Base-by-base conservation (phyloP, 2,797 vertebrate species). In the Sus cebifrons region DNA sequence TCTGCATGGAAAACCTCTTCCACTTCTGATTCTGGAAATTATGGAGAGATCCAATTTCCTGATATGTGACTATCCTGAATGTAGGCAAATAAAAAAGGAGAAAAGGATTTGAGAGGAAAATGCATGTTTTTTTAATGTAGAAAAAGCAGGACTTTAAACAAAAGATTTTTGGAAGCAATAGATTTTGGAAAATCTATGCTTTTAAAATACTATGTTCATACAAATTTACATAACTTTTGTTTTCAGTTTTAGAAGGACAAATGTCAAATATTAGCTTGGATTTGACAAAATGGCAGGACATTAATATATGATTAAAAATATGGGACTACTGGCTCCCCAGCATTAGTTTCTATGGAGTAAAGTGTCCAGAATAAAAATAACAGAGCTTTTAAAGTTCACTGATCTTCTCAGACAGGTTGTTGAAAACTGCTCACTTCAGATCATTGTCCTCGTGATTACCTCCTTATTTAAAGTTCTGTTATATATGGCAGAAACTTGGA, bases 211-310 rank as follows among this genome's bases (percentile, higher is more conserved):
- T 86, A 10, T 29, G 0, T 75, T 95, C 23, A 82, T 86, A 16
- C 21, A 79, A 71, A 77, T 83, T 36, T 95, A 60, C 8, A 1
- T 60, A 84, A 65, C 0, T 68, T 92, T 75, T 73, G 15, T 89
- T 96, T 94, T 94, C 21, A 89, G 11, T 89, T 95, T 88, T 89
- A 84, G 40, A 68, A 70, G 87, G 36, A 77, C 21, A 77, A 92
- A 60, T 75, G 44, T 27, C 78, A 74, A 62, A 2, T 82, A 79
- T 78, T 90, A 71, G 11, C 52, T 71, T 93, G 32, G 23, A 44
- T 23, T 65, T 94, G 56, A 70, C 10, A 86, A 84, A 94, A 70
- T 40, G 8, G 1, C 27, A 82, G 65, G 83, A 68, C 15, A 52
- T 74, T 75, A 81, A 65, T 74, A 68, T 49, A 0, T 58, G 52